A percentile compares a stretch with the other conserved stretches of the same genome.
Evolutionary conservation across 1,140 invertebrate species (phyloP).

Genomic region (Polyergus mexicanus): DNA sequence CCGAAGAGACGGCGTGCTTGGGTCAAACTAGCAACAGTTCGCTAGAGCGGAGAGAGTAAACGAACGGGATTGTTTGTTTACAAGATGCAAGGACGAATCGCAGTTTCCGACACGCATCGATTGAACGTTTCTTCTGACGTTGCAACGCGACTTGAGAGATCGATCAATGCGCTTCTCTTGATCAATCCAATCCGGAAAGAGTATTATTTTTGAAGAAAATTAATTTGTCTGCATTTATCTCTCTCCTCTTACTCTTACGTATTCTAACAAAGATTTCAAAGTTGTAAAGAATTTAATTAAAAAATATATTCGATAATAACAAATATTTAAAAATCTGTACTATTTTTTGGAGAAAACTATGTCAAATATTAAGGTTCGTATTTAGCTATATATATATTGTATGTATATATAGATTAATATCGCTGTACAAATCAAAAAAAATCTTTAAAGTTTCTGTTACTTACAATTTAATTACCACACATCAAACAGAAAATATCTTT

Average conservation of each 20-base stretch:
- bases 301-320: neutral
- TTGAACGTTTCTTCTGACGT: conserved; percentile 29
- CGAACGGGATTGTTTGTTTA: conserved; percentile 69
- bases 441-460: neutral
- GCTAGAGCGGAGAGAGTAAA: conserved; percentile 68
- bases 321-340: neutral
- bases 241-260: no score
- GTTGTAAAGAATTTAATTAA: neutral
- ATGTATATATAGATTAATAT: neutral
- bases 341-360: neutral
- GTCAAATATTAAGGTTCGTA: neutral
- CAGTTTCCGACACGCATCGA: conserved; percentile 40
- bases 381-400: neutral
- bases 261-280: neutral
- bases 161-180: neutral
- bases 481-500: neutral
- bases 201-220: neutral
- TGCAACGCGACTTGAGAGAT: neutral
- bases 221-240: neutral
- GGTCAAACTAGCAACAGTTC: conserved; percentile 60
- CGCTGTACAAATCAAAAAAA: neutral
- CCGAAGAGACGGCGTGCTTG: conserved; percentile 42
- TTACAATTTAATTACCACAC: neutral
- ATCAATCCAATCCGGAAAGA: neutral
- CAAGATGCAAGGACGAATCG: conserved; percentile 68